Conservation (phyloP, 2,113 vertebrate species). For the Emydura subglobosa region DNA sequence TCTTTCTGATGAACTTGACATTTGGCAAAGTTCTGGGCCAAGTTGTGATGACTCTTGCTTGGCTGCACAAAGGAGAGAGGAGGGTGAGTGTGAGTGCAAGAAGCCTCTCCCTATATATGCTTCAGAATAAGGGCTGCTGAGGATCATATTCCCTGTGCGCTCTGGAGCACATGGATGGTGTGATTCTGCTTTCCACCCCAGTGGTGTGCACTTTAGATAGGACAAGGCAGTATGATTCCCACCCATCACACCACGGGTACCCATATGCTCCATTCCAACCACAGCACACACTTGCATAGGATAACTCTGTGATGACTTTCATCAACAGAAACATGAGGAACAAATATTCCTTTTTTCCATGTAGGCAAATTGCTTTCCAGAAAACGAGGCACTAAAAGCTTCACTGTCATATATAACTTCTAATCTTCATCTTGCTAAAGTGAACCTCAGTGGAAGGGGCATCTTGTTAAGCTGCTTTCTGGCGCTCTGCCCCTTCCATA, state of each 20-base stretch:
- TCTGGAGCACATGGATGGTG: not conserved
- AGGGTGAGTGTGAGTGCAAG: not conserved
- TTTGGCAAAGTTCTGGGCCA: conserved; percentile 64
- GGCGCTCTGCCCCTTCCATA: not conserved
- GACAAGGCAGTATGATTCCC: not conserved
- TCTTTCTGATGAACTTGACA: conserved; percentile 53
- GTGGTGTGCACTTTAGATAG: accelerated
- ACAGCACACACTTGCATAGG: not conserved
- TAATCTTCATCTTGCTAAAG: not conserved
- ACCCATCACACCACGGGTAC: not conserved
- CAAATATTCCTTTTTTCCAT: not conserved
- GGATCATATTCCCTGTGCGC: not conserved
- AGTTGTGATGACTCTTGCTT: accelerated
- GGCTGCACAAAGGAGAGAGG: not conserved
- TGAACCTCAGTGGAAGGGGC: not conserved
- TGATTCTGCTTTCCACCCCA: not conserved
- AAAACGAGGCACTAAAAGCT: not conserved
- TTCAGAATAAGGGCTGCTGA: not conserved
- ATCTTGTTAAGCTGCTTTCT: not conserved
- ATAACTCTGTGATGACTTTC: not conserved
- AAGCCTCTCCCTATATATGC: not conserved
- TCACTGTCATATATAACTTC: not conserved
- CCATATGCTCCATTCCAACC: accelerated
- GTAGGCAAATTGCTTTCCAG: not conserved
- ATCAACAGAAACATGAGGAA: not conserved